These are phyloP conservation scores for Scaptomyza flava DNA, from an alignment of 2,888 invertebrate genomes.

Conservation along the genomic window DNA sequence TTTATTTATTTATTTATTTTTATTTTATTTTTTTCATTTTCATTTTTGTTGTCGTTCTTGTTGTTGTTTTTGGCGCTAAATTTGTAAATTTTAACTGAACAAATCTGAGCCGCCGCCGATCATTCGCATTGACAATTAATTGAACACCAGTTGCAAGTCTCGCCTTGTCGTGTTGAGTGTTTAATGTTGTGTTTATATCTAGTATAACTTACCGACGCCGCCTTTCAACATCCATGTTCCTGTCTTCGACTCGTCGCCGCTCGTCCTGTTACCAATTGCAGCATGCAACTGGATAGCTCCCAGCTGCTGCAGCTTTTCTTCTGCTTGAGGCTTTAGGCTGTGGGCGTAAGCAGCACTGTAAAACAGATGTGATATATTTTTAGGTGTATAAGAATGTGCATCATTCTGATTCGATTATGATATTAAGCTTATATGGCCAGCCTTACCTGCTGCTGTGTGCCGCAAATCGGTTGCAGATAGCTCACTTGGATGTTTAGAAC, in stretches of 20 bases:
- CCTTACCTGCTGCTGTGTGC: slow-evolving; percentile 46
- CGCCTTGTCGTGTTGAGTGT: not conserved
- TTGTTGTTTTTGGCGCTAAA: slow-evolving; percentile 27
- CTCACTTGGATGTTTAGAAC: not conserved
- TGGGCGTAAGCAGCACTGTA: not conserved
- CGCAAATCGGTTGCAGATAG: slow-evolving; percentile 8
- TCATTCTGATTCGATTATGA: not conserved
- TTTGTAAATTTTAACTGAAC: slow-evolving; percentile 50
- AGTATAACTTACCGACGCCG: slow-evolving; percentile 65
- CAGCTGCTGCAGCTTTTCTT: not conserved
- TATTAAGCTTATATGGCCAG: not conserved
- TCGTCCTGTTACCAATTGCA: slow-evolving; percentile 14
- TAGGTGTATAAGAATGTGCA: not conserved
- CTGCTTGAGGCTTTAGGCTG: slow-evolving; percentile 2
- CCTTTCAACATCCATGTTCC: slow-evolving; percentile 67
- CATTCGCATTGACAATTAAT: slow-evolving; percentile 53
- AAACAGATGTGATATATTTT: not conserved
- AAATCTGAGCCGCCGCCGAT: slow-evolving; percentile 34
- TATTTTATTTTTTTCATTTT: not conserved
- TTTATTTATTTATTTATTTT: not conserved
- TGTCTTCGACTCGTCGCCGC: slow-evolving; percentile 26
- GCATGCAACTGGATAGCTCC: slow-evolving; percentile 39
- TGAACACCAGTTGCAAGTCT: slow-evolving; percentile 42
- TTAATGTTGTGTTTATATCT: not conserved
- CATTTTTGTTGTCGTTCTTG: not conserved